phyloP scores from a whole-genome alignment of 1,140 invertebrate species.

The Agrypnia vestita region DNA sequence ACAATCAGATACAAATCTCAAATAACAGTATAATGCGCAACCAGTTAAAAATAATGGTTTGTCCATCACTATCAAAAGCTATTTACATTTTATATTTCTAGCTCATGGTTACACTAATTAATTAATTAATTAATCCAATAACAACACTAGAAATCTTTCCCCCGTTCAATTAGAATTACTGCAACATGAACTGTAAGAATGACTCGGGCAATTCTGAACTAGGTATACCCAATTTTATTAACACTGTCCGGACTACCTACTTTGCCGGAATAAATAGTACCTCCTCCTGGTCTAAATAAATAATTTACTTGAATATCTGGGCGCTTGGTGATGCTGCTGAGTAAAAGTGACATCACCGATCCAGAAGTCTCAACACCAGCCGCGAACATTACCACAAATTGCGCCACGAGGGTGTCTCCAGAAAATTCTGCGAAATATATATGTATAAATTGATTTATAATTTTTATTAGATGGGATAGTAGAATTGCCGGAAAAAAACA shows the following conservation, averaged over 20 bases:
- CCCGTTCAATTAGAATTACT: neutral
- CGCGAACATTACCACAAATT: constrained; percentile 12
- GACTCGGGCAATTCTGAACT: neutral
- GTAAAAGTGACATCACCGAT: neutral
- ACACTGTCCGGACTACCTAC: neutral
- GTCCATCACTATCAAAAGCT: too few relatives aligned
- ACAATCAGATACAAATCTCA: too few relatives aligned
- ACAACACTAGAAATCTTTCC: too few relatives aligned
- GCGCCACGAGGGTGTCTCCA: constrained; percentile 18
- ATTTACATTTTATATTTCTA: too few relatives aligned
- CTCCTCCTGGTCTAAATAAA: neutral
- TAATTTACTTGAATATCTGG: constrained; percentile 15
- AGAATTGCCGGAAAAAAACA: too few relatives aligned
- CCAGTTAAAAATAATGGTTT: too few relatives aligned
- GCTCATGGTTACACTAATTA: too few relatives aligned
- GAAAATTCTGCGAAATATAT: constrained; percentile 11
- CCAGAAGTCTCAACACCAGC: constrained; percentile 20
- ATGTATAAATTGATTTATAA: too few relatives aligned
- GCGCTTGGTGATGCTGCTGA: neutral
- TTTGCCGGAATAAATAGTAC: neutral
- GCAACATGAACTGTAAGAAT: neutral
- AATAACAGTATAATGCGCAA: too few relatives aligned
- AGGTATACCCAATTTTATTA: neutral
- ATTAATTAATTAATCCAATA: too few relatives aligned
- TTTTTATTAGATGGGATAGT: too few relatives aligned